These are phyloP conservation scores for Pycnomerus fuliginosus DNA, from an alignment of 2,888 invertebrate genomes.

Conservation along the genomic window DNA sequence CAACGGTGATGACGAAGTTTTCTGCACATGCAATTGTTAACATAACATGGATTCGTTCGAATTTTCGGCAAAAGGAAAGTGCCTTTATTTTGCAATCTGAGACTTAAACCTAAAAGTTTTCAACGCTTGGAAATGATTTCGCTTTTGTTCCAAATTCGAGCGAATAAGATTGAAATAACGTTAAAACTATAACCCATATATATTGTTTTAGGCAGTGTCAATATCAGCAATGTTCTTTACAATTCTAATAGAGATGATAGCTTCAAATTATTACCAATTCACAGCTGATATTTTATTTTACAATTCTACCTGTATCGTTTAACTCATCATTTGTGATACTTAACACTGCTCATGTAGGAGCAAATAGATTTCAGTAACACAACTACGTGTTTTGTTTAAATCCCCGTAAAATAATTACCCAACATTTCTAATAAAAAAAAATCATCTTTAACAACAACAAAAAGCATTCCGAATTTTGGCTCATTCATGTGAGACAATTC, in stretches of 20 bases:
- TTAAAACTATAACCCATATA: constrained; percentile 18
- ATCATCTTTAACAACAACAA: no score
- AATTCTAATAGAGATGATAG: constrained; percentile 31
- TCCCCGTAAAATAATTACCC: no score
- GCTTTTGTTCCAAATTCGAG: no score
- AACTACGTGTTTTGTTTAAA: no score
- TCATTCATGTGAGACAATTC: no score
- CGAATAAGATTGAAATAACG: no score
- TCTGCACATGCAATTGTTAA: constrained; percentile 24
- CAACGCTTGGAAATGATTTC: no score
- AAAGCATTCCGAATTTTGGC: no score
- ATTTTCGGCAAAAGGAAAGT: no score
- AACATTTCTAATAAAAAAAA: no score
- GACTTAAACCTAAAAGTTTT: no score
- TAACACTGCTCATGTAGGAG: constrained; percentile 46
- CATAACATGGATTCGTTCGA: constrained; percentile 8
- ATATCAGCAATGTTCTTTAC: constrained; percentile 33
- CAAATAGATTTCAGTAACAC: constrained; percentile 43
- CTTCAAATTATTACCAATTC: constrained; percentile 33
- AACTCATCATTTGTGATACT: constrained; percentile 47
- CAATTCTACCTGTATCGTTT: constrained; percentile 31
- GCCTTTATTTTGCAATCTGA: no score
- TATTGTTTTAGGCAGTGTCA: constrained; percentile 29
- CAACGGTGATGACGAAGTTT: constrained; percentile 18
- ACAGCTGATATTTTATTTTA: constrained; percentile 33